Base-by-base conservation (phyloP, 2,888 invertebrate genomes). In the Drosophila tripunctata region DNA sequence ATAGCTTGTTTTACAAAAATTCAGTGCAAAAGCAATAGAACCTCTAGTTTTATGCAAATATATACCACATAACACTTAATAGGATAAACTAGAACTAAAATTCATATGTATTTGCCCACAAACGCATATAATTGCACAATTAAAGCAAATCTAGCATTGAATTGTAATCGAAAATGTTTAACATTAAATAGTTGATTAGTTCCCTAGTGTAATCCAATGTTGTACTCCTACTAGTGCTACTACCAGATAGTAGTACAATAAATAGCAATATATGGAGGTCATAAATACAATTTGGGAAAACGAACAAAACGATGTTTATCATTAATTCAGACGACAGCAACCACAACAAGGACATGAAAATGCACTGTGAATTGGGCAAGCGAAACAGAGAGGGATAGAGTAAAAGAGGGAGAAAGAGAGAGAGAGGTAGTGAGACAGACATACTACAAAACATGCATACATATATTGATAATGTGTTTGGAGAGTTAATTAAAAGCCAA, bases 401-500 rank as follows among this genome's bases (percentile, higher is more conserved):
- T 4, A 0, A 12, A n/a, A 8, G 35, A 3, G 6, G 2, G 27
- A 14, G 15, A 10, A 10, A 12, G 41, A 24, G 6, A 14, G 14
- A 0, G 14, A 14, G 47, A 21, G 10, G 1, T 21, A 14, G 1
- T n/a, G 31, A 12, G 17, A 30, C 7, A 15, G 24, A 24, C 7
- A n/a, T 22, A 24, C 21, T 22, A n/a, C 33, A 30, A 21, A 8
- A 47, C 44, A 12, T 19, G 48, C 14, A 14, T 33, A 14, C 31
- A 33, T 38, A 36, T 44, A 62, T 41, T 56, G 50, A 67, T 72
- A 63, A 60, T 67, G 60, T 57, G 44, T 55, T 63, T 62, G 57
- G 50, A 62, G 61, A 77, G 75, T 79, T 78, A 78, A 78, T 78
- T 78, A 78, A 78, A 78, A 60, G 51, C 33, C 65, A 65, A 66